Evolutionary conservation across 2,797 vertebrate species (phyloP), one percentile per base, ranked within the genome.

Genomic region (Mycteria americana): DNA sequence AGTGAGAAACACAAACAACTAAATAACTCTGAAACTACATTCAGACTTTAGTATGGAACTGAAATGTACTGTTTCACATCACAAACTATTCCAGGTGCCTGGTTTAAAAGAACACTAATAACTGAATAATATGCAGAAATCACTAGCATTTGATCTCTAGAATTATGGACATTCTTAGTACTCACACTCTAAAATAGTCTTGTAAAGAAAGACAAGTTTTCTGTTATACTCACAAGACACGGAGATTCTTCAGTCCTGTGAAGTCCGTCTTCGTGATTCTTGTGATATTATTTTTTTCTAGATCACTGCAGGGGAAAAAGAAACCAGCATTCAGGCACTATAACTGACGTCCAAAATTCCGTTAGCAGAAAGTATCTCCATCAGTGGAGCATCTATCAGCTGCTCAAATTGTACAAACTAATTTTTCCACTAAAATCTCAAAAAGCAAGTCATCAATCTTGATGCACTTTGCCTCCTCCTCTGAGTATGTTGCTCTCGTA

Each of bases 221-320:
- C 8, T 57, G 45, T 60, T 41, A 53, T 96, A 98, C 99, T 99
- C 98, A 99, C 99, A 99, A 98, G 97, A 99, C 99, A 84, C 99
- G 98, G 72, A 99, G 99, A 97, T 99, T 99, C 98, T 99, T 99
- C 90, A 99, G 98, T 68, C 99, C 99, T 9, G 99, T 98, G 67
- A 99, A 99, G 97, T 99, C 99, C 19, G 98, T 99, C 98, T 99
- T 99, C 6, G 99, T 99, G 97, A 99, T 99, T 93, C 99, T 98
- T 85, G 99, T 99, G 97, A 99, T 99, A 95, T 99, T 99, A 96
- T 99, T 99, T 98, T 98, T 98, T 97, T 99, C 99, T 97, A 99
- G 97, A 97, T 99, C 99, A 97, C 99, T 99, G 95, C 41, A 98
- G 94, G 43, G 18, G 45, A 69, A 95, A 68, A 96, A 72, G 43